Evolutionary conservation across 1,140 invertebrate species (phyloP).

Genomic region (Drosophila leontia): DNA sequence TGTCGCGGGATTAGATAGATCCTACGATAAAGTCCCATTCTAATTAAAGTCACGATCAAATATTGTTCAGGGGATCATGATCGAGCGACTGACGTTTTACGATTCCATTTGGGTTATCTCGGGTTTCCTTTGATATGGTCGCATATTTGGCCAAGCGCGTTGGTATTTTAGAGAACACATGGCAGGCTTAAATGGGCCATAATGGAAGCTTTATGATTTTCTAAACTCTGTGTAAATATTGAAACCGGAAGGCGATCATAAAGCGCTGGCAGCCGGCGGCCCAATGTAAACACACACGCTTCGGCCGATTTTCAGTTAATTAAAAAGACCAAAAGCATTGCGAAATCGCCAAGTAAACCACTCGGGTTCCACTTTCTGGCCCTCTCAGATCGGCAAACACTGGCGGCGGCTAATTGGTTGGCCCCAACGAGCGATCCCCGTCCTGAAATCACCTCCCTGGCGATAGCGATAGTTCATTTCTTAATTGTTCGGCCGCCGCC

Average conservation of each 20-base stretch:
- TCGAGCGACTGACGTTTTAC: constrained; percentile 26
- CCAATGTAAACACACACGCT: constrained; percentile 61
- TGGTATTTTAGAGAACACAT: constrained; percentile 34
- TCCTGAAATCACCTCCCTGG: constrained; percentile 34
- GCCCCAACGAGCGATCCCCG: constrained; percentile 38
- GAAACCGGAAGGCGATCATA: constrained; percentile 75
- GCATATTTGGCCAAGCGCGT: constrained; percentile 21
- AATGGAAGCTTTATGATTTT: constrained; percentile 70
- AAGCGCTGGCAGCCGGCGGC: constrained; percentile 54
- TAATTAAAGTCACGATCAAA: constrained; percentile 40
- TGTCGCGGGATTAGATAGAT: constrained; percentile 8
- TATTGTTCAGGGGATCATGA: constrained; percentile 39
- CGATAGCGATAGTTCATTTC: constrained; percentile 76
- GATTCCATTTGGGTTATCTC: constrained; percentile 39
- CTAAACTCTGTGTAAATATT: constrained; percentile 71
- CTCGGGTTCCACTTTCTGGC: constrained; percentile 34
- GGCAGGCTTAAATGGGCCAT: constrained; percentile 49
- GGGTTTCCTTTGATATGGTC: constrained; percentile 41
- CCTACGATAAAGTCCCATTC: constrained; percentile 11
- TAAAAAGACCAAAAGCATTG: constrained; percentile 69
- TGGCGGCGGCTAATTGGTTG: constrained; percentile 65
- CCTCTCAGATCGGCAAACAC: constrained; percentile 68
- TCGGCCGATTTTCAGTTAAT: constrained; percentile 65
- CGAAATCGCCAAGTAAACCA: constrained; percentile 32
- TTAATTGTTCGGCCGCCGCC: constrained; percentile 71